Conservation (phyloP, 2,113 vertebrate genomes). For the Nibea coibor region DNA sequence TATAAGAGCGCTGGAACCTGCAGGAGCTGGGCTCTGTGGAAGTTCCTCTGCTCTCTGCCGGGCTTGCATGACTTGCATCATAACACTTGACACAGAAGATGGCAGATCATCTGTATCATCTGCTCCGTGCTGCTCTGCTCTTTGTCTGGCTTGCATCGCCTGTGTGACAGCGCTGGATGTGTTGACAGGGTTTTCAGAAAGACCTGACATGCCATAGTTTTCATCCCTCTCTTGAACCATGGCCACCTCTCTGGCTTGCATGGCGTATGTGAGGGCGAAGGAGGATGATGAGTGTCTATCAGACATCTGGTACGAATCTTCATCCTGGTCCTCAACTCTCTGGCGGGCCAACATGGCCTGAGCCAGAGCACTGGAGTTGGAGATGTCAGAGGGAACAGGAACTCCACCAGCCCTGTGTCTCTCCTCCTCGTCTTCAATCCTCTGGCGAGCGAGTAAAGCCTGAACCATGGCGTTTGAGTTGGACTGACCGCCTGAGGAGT, state of each 20-base stretch:
- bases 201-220: constrained; percentile 4
- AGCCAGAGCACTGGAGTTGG: constrained; percentile 39
- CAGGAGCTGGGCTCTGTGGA: constrained; percentile 27
- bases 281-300: constrained; percentile 4
- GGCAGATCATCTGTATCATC: not conserved
- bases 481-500: constrained; percentile 36
- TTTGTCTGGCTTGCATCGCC: constrained; percentile 54
- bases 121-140: constrained; percentile 18
- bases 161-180: constrained; percentile 20
- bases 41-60: constrained; percentile 63
- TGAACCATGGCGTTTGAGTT: constrained; percentile 65
- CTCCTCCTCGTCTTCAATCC: constrained; percentile 49
- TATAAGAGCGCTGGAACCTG: constrained; percentile 78
- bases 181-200: constrained; percentile 15
- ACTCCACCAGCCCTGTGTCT: constrained; percentile 20
- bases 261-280: constrained; percentile 13
- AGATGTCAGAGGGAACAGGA: constrained; percentile 57
- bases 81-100: constrained; percentile 46
- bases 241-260: constrained; percentile 48
- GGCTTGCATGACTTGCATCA: constrained; percentile 76
- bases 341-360: constrained; percentile 63
- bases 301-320: not conserved
- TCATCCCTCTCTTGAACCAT: constrained; percentile 17
- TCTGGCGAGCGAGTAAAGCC: constrained; percentile 63
- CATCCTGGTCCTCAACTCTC: constrained; percentile 14